A percentile compares a stretch with the other conserved stretches of the same genome.
Evolutionary conservation across 1,140 invertebrate genomes (phyloP).

Genomic region (Hestina assimilis): DNA sequence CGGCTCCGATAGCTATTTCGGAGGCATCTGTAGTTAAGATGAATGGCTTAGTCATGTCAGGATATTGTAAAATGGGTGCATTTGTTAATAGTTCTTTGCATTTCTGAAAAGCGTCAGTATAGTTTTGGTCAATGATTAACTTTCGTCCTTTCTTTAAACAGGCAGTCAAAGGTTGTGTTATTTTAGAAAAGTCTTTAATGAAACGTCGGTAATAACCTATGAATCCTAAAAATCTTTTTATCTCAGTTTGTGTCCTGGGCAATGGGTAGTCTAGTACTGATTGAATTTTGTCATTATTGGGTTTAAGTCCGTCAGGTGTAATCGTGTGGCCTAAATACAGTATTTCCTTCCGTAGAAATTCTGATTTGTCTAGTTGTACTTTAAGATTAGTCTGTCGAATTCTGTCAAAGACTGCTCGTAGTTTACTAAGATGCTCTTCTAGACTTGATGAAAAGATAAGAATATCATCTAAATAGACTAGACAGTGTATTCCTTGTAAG

Average conservation of each 20-base stretch:
- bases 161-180: slow-evolving; percentile 34
- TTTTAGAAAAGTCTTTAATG: slow-evolving; percentile 28
- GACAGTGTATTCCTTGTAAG: not conserved
- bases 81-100: slow-evolving; percentile 33
- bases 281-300: slow-evolving; percentile 27
- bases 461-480: not conserved
- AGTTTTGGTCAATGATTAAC: slow-evolving; percentile 19
- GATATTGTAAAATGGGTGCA: slow-evolving; percentile 30
- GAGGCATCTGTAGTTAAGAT: slow-evolving; percentile 37
- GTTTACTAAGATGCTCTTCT: not conserved
- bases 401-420: not conserved
- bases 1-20: slow-evolving; percentile 26
- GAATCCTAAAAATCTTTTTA: slow-evolving; percentile 39
- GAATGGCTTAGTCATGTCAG: too few species aligned
- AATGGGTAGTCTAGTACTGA: slow-evolving; percentile 23
- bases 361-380: slow-evolving; percentile 21
- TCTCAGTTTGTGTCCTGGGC: slow-evolving; percentile 25
- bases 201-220: too few species aligned
- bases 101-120: slow-evolving; percentile 25
- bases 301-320: slow-evolving; percentile 22
- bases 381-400: not conserved
- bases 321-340: slow-evolving; percentile 25
- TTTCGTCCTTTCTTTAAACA: slow-evolving; percentile 28
- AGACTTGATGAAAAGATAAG: not conserved
- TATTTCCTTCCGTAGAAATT: slow-evolving; percentile 16